phyloP scores from a whole-genome alignment of 2,113 vertebrate genomes.

The Tricholaema leucomelas region DNA sequence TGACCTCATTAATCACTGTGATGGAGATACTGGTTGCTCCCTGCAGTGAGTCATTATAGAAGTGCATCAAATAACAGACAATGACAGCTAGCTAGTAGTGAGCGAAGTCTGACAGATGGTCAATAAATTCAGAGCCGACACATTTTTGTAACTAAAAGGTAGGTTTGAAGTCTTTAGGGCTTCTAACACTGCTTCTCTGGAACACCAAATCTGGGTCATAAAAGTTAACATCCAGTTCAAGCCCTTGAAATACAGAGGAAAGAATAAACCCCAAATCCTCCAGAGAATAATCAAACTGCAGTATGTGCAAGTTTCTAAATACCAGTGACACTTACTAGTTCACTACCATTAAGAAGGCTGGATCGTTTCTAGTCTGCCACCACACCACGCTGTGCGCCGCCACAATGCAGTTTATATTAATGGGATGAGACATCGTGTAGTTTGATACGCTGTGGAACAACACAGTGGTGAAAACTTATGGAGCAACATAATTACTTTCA shows the following conservation, averaged over 20 bases:
- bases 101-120: slow-evolving; percentile 78
- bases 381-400: slow-evolving; percentile 32
- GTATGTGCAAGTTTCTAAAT: slow-evolving; percentile 14
- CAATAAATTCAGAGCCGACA: slow-evolving; percentile 72
- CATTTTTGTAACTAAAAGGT: slow-evolving; percentile 68
- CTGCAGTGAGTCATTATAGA: slow-evolving; percentile 72
- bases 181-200: slow-evolving; percentile 4
- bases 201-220: slow-evolving; percentile 50
- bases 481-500: slow-evolving; percentile 44
- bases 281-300: not conserved
- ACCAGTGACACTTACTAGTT: slow-evolving; percentile 4
- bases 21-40: slow-evolving; percentile 65
- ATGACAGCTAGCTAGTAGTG: slow-evolving; percentile 70
- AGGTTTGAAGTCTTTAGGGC: slow-evolving; percentile 52
- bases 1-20: slow-evolving; percentile 75
- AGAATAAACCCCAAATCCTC: slow-evolving; percentile 16
- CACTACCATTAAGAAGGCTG: slow-evolving; percentile 22
- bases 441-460: slow-evolving; percentile 53
- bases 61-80: slow-evolving; percentile 74
- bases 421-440: slow-evolving; percentile 49
- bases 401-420: slow-evolving; percentile 41
- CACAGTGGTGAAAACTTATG: slow-evolving; percentile 55
- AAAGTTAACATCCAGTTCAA: slow-evolving; percentile 54
- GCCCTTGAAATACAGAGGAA: slow-evolving; percentile 46
- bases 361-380: slow-evolving; percentile 21